Base-by-base conservation (phyloP, 92 coral and sea anemone species). In the Phymanthus crucifer region DNA sequence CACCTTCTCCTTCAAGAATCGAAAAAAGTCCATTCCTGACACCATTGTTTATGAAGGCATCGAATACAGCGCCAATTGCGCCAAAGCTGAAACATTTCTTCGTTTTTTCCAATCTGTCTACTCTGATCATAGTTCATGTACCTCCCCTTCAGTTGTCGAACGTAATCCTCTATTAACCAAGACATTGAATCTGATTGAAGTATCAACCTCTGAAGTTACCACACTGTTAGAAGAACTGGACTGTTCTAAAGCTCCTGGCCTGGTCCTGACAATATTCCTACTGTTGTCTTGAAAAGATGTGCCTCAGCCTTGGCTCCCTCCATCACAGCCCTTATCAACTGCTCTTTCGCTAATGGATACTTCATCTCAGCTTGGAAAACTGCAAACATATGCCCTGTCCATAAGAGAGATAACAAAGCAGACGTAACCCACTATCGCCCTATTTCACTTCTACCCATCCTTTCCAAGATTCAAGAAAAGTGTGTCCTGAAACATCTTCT, bases 261-360 rank as follows among this genome's bases (percentile, higher is more conserved):
- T 83, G 91, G 91, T 26, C 85, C 88, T 40, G 91, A 88, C 61
- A 83, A 79, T 32, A 34, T 88, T 35, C 91, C 86, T 35, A 72
- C 52, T 43, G 38, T 79, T 48, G 29, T 88, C 23, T 72, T 88
- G 24, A 88, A 84, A 70, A 47, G 57, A 58, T 84, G 88, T 71
- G 85, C 91, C 4, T n/a, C 68, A 3, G 68, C 76, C 33, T 45
- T 83, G 40, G 61, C 88, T 34, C 91, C 88, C 4, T 88, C 92
- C 8, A 23, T 88, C 18, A 71, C 85, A 19, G 83, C 78, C 19
- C 77, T 87, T 70, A 81, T 86, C 38, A 86, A 86, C 64, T 45
- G 65, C 58, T 73, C 78, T 1, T 34, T 80, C 23, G 77, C 64
- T 47, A 36, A 77, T 70, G 88, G 88, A 70, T 43, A 70, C 79